A percentile compares a stretch with the other conserved stretches of the same genome.
These are phyloP conservation scores for Ernsta delagoae DNA, from an alignment of 2,888 invertebrate genomes.

Conservation along the genomic window DNA sequence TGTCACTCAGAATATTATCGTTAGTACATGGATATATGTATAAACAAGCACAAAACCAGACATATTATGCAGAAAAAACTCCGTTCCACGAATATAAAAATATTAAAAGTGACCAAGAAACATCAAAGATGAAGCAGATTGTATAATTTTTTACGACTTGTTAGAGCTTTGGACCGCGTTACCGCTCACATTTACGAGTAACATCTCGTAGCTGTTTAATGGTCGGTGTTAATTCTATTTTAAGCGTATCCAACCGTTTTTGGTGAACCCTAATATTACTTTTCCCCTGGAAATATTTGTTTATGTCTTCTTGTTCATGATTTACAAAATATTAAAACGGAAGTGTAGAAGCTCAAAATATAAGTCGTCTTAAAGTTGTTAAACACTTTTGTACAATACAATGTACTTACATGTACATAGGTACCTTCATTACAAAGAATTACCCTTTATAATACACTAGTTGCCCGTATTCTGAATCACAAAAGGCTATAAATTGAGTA, in stretches of 20 bases:
- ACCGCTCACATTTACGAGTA: conserved; percentile 29
- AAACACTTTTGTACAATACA: no score
- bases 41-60: not conserved
- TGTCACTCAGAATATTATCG: no score
- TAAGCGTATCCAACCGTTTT: conserved; percentile 31
- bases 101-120: conserved; percentile 11
- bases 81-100: not conserved
- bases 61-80: not conserved
- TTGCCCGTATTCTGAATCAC: no score
- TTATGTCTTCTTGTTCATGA: conserved; percentile 6
- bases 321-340: not conserved
- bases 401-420: no score
- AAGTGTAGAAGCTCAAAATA: not conserved
- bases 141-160: conserved; percentile 27
- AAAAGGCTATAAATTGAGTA: no score
- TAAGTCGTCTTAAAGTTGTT: no score
- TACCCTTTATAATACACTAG: no score
- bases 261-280: conserved; percentile 29
- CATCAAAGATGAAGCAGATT: conserved; percentile 18
- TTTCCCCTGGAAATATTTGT: conserved; percentile 1
- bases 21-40: no score
- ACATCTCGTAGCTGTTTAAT: conserved; percentile 26
- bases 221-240: conserved; percentile 34
- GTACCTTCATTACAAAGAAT: no score
- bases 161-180: conserved; percentile 17